Percentiles rank a stretch among this genome's conserved stretches.
These are phyloP conservation scores for Notodonta ziczac DNA, from an alignment of 2,888 invertebrate species.

Conservation along the genomic window DNA sequence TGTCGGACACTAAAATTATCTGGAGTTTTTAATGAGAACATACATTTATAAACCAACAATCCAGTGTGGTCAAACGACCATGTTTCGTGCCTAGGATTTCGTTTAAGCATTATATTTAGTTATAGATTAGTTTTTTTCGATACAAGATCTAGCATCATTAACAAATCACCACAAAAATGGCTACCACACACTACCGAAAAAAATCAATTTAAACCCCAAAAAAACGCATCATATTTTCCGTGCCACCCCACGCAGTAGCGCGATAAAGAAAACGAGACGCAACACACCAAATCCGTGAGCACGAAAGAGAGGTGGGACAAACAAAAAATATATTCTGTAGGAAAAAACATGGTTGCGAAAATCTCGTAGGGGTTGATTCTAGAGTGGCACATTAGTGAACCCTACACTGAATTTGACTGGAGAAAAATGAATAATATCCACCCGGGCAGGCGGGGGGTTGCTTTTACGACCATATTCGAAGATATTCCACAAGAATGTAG, in stretches of 20 bases:
- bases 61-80: no score
- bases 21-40: no score
- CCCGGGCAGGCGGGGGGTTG: constrained; percentile 49
- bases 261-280: constrained; percentile 64
- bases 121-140: not conserved
- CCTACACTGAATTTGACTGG: constrained; percentile 69
- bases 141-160: constrained; percentile 25
- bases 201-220: constrained; percentile 82
- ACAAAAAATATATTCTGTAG: constrained; percentile 72
- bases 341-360: constrained; percentile 82
- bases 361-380: constrained; percentile 76
- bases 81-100: no score
- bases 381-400: constrained; percentile 79
- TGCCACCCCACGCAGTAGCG: constrained; percentile 70
- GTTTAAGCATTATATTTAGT: no score
- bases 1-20: not conserved
- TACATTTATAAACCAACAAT: no score
- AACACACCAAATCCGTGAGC: constrained; percentile 16
- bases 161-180: constrained; percentile 67
- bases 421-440: constrained; percentile 80
- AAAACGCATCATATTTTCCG: constrained; percentile 82
- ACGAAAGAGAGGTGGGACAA: constrained; percentile 57
- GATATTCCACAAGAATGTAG: constrained; percentile 57
- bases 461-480: constrained; percentile 70
- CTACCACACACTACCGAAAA: constrained; percentile 77